These are phyloP conservation scores for Nematostella vectensis DNA, from an alignment of 92 coral and sea anemone genomes.

Conservation along the genomic window DNA sequence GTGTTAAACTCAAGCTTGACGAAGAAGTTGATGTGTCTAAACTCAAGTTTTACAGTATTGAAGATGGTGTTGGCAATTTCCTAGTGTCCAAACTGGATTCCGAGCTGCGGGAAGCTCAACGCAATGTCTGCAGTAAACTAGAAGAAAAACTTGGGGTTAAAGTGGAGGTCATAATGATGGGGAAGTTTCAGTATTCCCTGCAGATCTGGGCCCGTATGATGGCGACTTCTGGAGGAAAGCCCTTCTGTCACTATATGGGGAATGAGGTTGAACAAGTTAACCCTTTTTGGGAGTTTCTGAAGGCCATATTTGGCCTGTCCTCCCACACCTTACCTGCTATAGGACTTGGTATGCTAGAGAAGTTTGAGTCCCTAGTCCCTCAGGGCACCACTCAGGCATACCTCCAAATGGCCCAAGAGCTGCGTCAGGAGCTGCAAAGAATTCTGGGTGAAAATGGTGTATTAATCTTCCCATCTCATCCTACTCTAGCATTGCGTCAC, in stretches of 20 bases:
- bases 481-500: slow-evolving; percentile 67
- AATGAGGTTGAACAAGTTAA: slow-evolving; percentile 36
- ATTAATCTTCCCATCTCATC: slow-evolving; percentile 81
- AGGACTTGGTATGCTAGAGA: slow-evolving; percentile 75
- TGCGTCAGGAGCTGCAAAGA: slow-evolving; percentile 65
- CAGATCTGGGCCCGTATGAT: slow-evolving; percentile 90
- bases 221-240: slow-evolving; percentile 71
- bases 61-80: slow-evolving; percentile 56
- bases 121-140: slow-evolving; percentile 53
- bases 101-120: slow-evolving; percentile 68
- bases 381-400: slow-evolving; percentile 45
- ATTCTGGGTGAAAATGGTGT: slow-evolving; percentile 83
- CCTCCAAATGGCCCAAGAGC: slow-evolving; percentile 54
- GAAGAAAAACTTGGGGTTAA: slow-evolving; percentile 46
- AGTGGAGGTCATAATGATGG: slow-evolving; percentile 57
- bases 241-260: slow-evolving; percentile 81
- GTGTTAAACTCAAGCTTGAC: slow-evolving; percentile 39
- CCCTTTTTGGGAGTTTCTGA: slow-evolving; percentile 82
- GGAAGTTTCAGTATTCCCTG: slow-evolving; percentile 67
- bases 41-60: slow-evolving; percentile 63
- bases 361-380: slow-evolving; percentile 61
- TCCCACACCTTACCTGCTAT: slow-evolving; percentile 87
- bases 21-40: slow-evolving; percentile 48
- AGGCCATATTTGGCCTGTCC: slow-evolving; percentile 66
- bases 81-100: slow-evolving; percentile 58